Conservation (phyloP, 1,140 invertebrate species). For the Anoplolepis gracilipes region DNA sequence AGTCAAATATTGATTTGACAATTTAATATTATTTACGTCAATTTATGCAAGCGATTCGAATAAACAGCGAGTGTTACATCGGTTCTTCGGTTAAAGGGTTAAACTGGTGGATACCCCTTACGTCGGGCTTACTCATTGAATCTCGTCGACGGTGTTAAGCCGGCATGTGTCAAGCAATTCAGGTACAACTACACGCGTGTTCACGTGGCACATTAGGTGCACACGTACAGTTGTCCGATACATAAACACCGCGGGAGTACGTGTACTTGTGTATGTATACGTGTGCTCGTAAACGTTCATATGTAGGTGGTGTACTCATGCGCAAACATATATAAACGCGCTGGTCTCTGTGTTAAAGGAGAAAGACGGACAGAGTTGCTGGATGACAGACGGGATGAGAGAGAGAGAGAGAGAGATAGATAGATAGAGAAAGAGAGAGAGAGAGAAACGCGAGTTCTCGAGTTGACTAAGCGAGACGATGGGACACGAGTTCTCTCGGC, state of each 20-base stretch:
- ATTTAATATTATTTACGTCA: background rate
- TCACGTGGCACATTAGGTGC: conserved; percentile 50
- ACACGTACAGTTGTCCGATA: conserved; percentile 31
- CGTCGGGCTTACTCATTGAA: conserved; percentile 52
- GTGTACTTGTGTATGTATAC: background rate
- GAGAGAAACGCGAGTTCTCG: background rate
- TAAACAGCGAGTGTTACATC: conserved; percentile 11
- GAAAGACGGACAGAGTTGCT: conserved; percentile 11
- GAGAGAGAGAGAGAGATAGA: background rate
- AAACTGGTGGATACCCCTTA: conserved; percentile 57
- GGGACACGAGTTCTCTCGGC: conserved; percentile 2
- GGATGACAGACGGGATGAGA: conserved; percentile 10
- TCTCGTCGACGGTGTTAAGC: conserved; percentile 50
- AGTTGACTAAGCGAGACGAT: background rate
- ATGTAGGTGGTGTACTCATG: conserved; percentile 54
- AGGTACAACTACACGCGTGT: conserved; percentile 60
- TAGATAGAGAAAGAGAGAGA: background rate
- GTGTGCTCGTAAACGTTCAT: conserved; percentile 22
- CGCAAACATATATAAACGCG: conserved; percentile 48
- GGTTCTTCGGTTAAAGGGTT: conserved; percentile 29
- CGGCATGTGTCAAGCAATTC: conserved; percentile 64
- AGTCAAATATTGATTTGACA: background rate
- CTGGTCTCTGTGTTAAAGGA: conserved; percentile 35
- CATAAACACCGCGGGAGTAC: conserved; percentile 45
- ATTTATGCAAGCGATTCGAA: background rate